Base-by-base conservation (phyloP, 2,888 invertebrate species). In the Ctena decussata region DNA sequence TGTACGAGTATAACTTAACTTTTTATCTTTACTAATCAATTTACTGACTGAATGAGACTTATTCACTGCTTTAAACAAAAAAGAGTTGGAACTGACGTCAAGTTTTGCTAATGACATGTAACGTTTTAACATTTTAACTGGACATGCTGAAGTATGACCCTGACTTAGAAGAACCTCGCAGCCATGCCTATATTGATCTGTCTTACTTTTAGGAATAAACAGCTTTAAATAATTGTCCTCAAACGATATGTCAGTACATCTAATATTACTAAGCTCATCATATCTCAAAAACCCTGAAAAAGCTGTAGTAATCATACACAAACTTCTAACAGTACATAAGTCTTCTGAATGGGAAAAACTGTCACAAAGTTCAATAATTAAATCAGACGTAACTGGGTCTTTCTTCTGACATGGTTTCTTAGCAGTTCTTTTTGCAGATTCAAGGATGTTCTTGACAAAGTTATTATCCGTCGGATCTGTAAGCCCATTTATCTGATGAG, bases 381-480 rank as follows among this genome's bases (percentile, higher is more conserved):
- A 83, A 5, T 85, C 70, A 21, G 49, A 44, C 2, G 30, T 77
- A 39, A 88, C 73, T 1, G 69, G 75, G 18, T 84, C 83, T 70
- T 85, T 85, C 65, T 77, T 84, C 8, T 41, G 0, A 18, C 82
- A 80, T 15, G 85, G 83, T 49, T 75, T 79, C 8, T 65, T 60
- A 44, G 15, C 37, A 30, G 73, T 37, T 8, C 88, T 39, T 60
- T 88, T 88, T 30, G 74, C 57, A 11, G 77, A 24, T 46, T 85
- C 83, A 27, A 46, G 27, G 0, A 85, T 18, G 0, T 32, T 49
- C 71, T 79, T 72, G 15, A 83, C 81, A 21, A 78, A 65, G 0
- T 39, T 35, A 65, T 80, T 84, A 41, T 82, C 65, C 1, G 76
- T 84, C n/a, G 83, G 86, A 74, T 84, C 77, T n/a, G 6, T 1